Percentiles rank a stretch among this genome's conserved stretches.
Evolutionary conservation across 2,888 invertebrate species (phyloP).

Genomic region (Muschampia plurimacula): DNA sequence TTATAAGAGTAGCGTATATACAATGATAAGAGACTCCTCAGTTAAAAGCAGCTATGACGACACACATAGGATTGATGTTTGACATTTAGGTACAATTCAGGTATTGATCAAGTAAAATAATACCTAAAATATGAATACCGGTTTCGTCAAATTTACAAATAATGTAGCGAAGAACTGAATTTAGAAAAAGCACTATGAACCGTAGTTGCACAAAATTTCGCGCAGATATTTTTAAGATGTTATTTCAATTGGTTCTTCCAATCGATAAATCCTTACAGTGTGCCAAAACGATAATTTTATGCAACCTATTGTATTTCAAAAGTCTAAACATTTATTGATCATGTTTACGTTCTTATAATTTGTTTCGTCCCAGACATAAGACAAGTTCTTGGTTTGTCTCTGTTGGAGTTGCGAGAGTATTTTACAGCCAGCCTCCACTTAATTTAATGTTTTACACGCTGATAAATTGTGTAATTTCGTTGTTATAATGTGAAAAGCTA

Average conservation of each 20-base stretch:
- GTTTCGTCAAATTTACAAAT: neutral
- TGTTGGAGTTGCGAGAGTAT: constrained; percentile 2
- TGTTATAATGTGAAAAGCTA: constrained; percentile 28
- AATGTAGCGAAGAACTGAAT: constrained; percentile 18
- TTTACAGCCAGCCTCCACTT: neutral
- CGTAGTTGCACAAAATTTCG: constrained; percentile 25
- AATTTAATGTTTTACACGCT: constrained; percentile 1
- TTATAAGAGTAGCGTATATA: constrained; percentile 25
- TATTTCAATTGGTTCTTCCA: constrained; percentile 31
- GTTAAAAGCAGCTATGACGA: constrained; percentile 3
- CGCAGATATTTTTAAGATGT: constrained; percentile 16
- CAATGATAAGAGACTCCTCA: constrained; percentile 21
- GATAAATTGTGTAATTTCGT: constrained; percentile 19
- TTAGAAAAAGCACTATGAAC: constrained; percentile 18
- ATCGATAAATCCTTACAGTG: constrained; percentile 26
- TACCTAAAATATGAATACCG: neutral
- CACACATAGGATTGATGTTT: constrained; percentile 13
- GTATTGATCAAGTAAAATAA: neutral
- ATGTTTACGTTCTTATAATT: constrained; percentile 15
- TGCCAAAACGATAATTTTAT: constrained; percentile 31
- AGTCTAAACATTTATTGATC: neutral
- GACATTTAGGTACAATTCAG: neutral
- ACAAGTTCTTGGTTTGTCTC: constrained; percentile 6
- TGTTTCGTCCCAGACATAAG: constrained; percentile 2
- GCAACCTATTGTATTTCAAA: constrained; percentile 5